phyloP scores from a whole-genome alignment of 37 sponge, comb jelly and placozoan species.

The Beroe forskalii region DNA sequence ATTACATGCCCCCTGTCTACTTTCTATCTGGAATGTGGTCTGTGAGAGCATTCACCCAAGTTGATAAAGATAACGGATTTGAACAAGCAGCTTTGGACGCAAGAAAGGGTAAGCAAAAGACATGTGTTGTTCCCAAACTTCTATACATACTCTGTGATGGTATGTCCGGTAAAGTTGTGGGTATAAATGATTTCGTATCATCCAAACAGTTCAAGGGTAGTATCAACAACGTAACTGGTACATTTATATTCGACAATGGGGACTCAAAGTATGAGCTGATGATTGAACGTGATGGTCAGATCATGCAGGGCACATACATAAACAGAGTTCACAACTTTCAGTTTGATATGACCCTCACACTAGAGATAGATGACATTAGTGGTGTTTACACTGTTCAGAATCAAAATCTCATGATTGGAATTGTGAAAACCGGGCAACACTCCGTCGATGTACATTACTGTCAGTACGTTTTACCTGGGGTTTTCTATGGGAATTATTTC shows the following conservation, averaged over 20 bases:
- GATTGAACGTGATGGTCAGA: slow-evolving; percentile 41
- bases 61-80: background rate
- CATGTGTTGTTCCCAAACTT: background rate
- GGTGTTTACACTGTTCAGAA: slow-evolving; percentile 18
- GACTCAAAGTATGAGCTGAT: slow-evolving; percentile 57
- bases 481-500: slow-evolving; percentile 13
- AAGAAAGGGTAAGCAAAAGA: background rate
- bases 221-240: slow-evolving; percentile 20
- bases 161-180: background rate
- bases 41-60: background rate
- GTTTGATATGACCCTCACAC: slow-evolving; percentile 17
- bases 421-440: slow-evolving; percentile 48
- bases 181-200: slow-evolving; percentile 53
- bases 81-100: slow-evolving; percentile 4
- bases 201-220: slow-evolving; percentile 23
- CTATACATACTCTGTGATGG: slow-evolving; percentile 39
- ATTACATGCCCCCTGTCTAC: slow-evolving; percentile 54
- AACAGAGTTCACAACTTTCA: background rate
- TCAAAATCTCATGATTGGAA: background rate
- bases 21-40: slow-evolving; percentile 64
- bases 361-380: slow-evolving; percentile 53
- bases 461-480: slow-evolving; percentile 34
- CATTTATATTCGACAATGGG: slow-evolving; percentile 26
- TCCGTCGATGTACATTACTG: slow-evolving; percentile 36
- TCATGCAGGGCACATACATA: slow-evolving; percentile 39